phyloP scores from a whole-genome alignment of 1,140 invertebrate species.

The Aphelenchoides avenae region DNA sequence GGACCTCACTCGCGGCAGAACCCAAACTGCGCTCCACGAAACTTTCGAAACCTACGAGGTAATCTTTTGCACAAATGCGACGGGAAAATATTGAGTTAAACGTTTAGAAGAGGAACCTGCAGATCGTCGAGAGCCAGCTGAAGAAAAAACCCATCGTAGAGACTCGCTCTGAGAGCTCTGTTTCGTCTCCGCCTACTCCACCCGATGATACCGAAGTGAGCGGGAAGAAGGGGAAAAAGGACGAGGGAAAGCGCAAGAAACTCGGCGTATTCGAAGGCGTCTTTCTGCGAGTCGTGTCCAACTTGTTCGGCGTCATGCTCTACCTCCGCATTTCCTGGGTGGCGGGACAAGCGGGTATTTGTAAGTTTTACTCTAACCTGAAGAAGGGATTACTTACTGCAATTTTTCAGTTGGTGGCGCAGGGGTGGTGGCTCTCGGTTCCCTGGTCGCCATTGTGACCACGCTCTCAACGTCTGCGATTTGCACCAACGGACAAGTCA shows the following conservation, averaged over 20 bases:
- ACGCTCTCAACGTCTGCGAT: slow-evolving; percentile 92
- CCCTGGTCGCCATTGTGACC: slow-evolving; percentile 84
- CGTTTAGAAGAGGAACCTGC: no score
- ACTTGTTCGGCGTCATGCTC: slow-evolving; percentile 69
- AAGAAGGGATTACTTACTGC: slow-evolving; percentile 7
- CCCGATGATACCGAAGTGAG: slow-evolving; percentile 14
- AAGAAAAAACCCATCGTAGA: no score
- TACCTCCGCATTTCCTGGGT: slow-evolving; percentile 68
- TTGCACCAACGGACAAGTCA: slow-evolving; percentile 95
- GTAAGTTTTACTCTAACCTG: no score
- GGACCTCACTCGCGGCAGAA: no score
- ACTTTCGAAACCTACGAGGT: no score
- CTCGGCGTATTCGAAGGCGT: slow-evolving; percentile 60
- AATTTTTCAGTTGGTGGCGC: slow-evolving; percentile 58
- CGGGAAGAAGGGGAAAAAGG: no score
- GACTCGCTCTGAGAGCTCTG: slow-evolving; percentile 2
- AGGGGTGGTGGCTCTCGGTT: slow-evolving; percentile 77
- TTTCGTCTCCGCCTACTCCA: slow-evolving; percentile 2
- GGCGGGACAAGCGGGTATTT: slow-evolving; percentile 68
- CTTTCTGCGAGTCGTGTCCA: slow-evolving; percentile 68
- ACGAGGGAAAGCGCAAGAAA: no score
- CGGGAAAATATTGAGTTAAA: no score
- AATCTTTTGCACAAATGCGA: no score
- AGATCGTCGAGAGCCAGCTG: no score
- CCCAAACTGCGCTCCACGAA: no score